Evolutionary conservation across 2,888 invertebrate species (phyloP), one percentile per base, ranked within the genome.

Genomic region (Pyrrhosoma nymphula): DNA sequence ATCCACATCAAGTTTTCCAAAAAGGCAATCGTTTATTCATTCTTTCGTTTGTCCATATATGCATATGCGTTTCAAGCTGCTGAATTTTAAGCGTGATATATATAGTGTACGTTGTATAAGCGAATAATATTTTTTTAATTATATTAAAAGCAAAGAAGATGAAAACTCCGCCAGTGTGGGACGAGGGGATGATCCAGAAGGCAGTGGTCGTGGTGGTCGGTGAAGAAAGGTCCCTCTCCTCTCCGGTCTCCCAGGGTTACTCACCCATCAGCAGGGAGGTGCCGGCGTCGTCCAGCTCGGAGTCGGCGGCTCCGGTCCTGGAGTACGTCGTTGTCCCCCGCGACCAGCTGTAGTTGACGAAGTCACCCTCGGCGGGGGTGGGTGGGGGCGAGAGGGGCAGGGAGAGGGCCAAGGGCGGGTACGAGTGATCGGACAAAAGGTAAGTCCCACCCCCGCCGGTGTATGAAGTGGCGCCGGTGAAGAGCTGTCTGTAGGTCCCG

Each of bases 401-500:
- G 95, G 96, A 96, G 91, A 97, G 96, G 96, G 96, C 96, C 95
- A 96, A 96, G 91, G 97, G 95, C 10, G 82, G 82, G 26, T 82
- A 75, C 26, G 93, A 47, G 93, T 93, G 69, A 23, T 63, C 93
- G 47, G 93, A 75, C n/a, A 69, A 35, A 23, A 93, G 69, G 93
- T 93, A 75, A 20, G 60, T 16, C 47, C 63, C 47, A 47, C 93
- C 93, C 39, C 93, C 93, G 14, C 93, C 69, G 93, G 69, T n/a
- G 93, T 75, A 93, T 26, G 93, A 75, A 8, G 96, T 96, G 90
- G 95, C 95, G 75, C 96, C 96, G 35, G 96, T 97, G 95, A 96
- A 97, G 95, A 97, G 96, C 96, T 97, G 97, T 26, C 97, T 96
- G 96, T 97, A 97, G n/a, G 97, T 97, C 26, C 97, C 97, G 96